Evolutionary conservation across 2,888 invertebrate species (phyloP), one percentile per base, ranked within the genome.

Genomic region (Tinea trinotella): DNA sequence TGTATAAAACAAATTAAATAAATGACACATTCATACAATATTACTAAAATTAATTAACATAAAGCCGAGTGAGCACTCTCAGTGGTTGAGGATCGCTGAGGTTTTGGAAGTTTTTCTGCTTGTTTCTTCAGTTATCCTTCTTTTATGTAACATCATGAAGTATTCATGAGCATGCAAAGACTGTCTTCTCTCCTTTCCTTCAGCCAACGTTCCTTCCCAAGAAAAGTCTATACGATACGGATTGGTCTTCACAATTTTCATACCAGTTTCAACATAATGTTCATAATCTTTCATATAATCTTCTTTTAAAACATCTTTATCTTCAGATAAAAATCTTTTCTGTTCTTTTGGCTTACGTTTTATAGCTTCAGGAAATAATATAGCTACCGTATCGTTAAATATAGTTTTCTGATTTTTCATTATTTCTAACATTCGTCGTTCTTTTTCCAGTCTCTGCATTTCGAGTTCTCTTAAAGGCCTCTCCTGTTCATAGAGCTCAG

Each of bases 311-410:
- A 66, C 63, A 17, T 72, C 73, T 52, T 81, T 81, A 20, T 85
- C 68, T 9, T 83, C 80, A 1, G 82, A 65, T 0, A 88, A 70
- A 10, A 87, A 68, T 55, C 87, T 79, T 20, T 78, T 78, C 50
- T 81, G 76, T 2, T 71, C 65, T 59, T 75, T 73, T 13, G 74
- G 74, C 59, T 77, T 73, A 59, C 84, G 84, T 59, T 85, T 84
- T 30, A 88, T 76, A 22, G 88, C 88, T 64, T 90, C 89, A 0
- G 91, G 90, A 61, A 91, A 90, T 10, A 90, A 67, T 57, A 87
- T 86, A 6, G 87, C 87, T 0, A 92, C 87, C 0, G 90, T 89
- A 35, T 92, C 90, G 59, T 90, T 88, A 61, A 93, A 93, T 59
- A 92, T 88, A 3, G 76, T 78, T 58, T 88, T 87, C 57, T 89